Base-by-base conservation (phyloP, 2,113 vertebrate species). In the Daboia siamensis region DNA sequence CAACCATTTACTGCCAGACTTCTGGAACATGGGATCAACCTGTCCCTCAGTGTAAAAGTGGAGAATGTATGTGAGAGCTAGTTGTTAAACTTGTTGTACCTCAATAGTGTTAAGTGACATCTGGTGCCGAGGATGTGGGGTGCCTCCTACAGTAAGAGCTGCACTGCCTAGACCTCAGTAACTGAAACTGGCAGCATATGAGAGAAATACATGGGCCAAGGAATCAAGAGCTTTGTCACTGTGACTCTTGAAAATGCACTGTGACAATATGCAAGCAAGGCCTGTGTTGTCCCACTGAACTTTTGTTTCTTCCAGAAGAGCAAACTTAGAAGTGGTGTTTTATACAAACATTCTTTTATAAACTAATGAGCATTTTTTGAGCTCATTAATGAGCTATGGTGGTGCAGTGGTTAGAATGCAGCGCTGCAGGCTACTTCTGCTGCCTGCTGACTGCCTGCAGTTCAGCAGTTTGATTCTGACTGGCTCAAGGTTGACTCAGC, bases 1-100 rank as follows among this genome's bases (percentile, higher is more conserved):
- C 93, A 56, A 24, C 33, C 88, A 94, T 97, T 55, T 74, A 20
- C 59, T 98, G 97, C 94, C 97, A 95, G 0, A 56, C 0, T 0
- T 95, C 93, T 0, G 97, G 97, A n/a, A 55, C 39, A 23, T 98
- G 97, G 97, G 97, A 93, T 91, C 95, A 61, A 48, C 94, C 96
- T 4, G 55, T 92, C 8, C 92, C 92, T 46, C 46, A 93, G 1
- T 93, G 74, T 90, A 86, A 64, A 61, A 10, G 12, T 5, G 54
- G 8, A 17, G 46, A 92, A 46, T 6, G 86, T 92, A 92, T 17
- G 74, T 92, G 46, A 88, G 1, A 44, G 3, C 57, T 61, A 61
- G n/a, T 88, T 89, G 44, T 24, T 26, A 44, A 24, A 44, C n/a
- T 61, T 6, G 17, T n/a, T 56, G 10, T 46, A 57, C 15, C 13